These are phyloP conservation scores for Merodon equestris DNA, from an alignment of 2,888 invertebrate genomes.

Conservation along the genomic window DNA sequence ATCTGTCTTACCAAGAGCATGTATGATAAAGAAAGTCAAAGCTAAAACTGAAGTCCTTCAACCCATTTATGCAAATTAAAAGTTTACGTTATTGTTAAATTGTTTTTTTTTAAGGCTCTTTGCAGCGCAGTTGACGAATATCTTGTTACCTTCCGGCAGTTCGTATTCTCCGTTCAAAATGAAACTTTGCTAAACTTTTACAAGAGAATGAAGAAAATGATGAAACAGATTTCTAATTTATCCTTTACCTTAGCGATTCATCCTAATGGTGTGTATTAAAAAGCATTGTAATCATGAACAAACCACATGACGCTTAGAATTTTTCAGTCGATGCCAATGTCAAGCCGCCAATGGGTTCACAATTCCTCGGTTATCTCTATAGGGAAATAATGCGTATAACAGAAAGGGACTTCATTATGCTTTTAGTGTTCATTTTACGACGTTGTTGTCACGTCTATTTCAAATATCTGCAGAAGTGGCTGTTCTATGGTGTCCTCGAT, in stretches of 20 bases:
- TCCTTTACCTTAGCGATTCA: slow-evolving; percentile 74
- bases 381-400: slow-evolving; percentile 74
- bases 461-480: slow-evolving; percentile 86
- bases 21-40: too few relatives aligned
- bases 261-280: slow-evolving; percentile 71
- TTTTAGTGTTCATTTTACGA: slow-evolving; percentile 75
- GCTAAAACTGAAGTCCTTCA: too few relatives aligned
- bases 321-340: slow-evolving; percentile 71
- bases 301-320: neutral
- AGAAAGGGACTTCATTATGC: slow-evolving; percentile 73
- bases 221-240: slow-evolving; percentile 74
- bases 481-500: slow-evolving; percentile 90
- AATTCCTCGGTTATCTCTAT: slow-evolving; percentile 76
- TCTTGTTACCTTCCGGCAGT: slow-evolving; percentile 81
- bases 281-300: neutral
- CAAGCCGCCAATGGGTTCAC: slow-evolving; percentile 73
- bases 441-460: slow-evolving; percentile 77
- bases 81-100: too few relatives aligned
- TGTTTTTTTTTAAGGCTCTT: slow-evolving; percentile 80
- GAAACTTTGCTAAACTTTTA: slow-evolving; percentile 72
- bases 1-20: too few relatives aligned
- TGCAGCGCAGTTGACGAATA: slow-evolving; percentile 83
- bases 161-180: slow-evolving; percentile 73
- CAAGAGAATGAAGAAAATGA: slow-evolving; percentile 72
- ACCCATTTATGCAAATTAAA: too few relatives aligned